Evolutionary conservation across 2,888 invertebrate species (phyloP), one percentile per base, ranked within the genome.

Genomic region (Thelaira solivaga): DNA sequence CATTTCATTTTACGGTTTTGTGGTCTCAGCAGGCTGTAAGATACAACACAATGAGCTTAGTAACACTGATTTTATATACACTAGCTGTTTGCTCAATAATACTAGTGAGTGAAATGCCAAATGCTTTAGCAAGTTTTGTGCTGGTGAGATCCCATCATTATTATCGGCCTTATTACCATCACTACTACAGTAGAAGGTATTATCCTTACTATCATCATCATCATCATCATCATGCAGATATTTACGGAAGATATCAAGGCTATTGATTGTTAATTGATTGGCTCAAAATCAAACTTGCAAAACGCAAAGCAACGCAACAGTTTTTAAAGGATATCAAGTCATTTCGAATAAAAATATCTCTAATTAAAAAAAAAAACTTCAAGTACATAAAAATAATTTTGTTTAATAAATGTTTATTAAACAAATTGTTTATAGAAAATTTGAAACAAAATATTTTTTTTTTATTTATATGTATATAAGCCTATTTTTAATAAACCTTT

Each of bases 91-190:
- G 55, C 49, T 29, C 29, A 20, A 2, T 73, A 4, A 20, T 51
- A 2, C 7, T 62, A 0, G 11, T 62, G 18, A 18, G 20, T 31
- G 41, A 49, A 34, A 34, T 26, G 8, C 20, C 61, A 2, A 22
- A 11, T 34, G 49, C 41, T 31, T 34, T 18, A 36, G 8, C 39
- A 8, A 18, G 3, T 13, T 61, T 51, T 31, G 55, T 55, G 31
- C 81, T 22, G 34, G 76, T 26, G 10, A 79, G 1, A 75, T 74
- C 80, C 51, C 10, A 64, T 49, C n/a, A 55, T 79, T 49, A 43
- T 20, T 43, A 51, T 29, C 36, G 59, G 13, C 78, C 78, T 18
- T 59, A 69, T 24, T 61, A 75, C 20, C 47, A 72, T 18, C 43
- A 72, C 22, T 72, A 72, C 47, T 59, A 11, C 7, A 26, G 20